Base-by-base conservation (phyloP, 2,113 vertebrate genomes). In the Colossoma macropomum region DNA sequence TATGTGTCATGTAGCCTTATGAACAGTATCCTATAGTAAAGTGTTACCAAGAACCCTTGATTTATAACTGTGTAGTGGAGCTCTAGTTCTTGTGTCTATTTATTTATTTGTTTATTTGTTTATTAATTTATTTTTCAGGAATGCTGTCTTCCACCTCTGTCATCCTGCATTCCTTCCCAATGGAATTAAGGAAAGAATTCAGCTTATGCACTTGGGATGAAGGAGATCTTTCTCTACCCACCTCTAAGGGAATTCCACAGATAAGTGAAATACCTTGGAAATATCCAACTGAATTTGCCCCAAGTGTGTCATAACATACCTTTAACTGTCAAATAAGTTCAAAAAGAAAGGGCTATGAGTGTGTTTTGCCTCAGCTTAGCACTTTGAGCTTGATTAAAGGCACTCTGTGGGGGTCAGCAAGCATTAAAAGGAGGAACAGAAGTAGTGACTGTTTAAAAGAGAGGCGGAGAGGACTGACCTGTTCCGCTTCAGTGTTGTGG, bases 401-500 rank as follows among this genome's bases (percentile, higher is more conserved):
- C 30, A 34, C n/a, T 68, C 17, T 34, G 25, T 65, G 62, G 28
- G 27, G 30, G 65, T 34, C 30, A 32, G 7, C 32, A 32, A 34
- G 21, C 17, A 19, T 68, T 69, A 69, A 32, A 34, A 7, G 30
- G 9, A 30, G 21, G 15, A 69, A 38, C 13, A 38, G 66, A 38
- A 38, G 30, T 66, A 65, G 11, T 63, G 75, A 62, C n/a, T 28
- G 52, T 60, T 77, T 41, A n/a, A 77, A 23, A 65, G 48, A 52
- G 30, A 54, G 66, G 21, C 23, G n/a, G 19, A 23, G 54, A 23
- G 54, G 23, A 56, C 21, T 79, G 25, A 66, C 63, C 77, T 69
- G 63, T n/a, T 69, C 41, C 12, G 45, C 62, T 50, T 78, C 38
- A 66, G 60, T 41, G 48, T 79, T 52, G 62, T 68, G 27, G 45